A percentile compares a stretch with the other conserved stretches of the same genome.
phyloP scores from a whole-genome alignment of 2,888 invertebrate species.

The Octonoba sinensis region DNA sequence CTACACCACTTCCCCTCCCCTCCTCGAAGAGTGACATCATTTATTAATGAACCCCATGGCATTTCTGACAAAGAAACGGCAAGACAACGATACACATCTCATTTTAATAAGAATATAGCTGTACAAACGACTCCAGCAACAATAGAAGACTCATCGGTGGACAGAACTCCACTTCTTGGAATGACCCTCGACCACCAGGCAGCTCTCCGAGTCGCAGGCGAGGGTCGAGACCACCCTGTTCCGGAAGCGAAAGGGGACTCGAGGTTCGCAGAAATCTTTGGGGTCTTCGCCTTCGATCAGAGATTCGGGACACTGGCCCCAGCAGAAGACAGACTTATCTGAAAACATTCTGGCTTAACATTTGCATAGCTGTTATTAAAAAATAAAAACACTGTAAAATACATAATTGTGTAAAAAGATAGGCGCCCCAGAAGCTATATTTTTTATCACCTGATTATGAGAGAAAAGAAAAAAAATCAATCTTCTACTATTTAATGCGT shows the following conservation, averaged over 20 bases:
- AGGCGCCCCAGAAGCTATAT: background rate
- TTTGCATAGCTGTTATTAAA: background rate
- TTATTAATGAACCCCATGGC: too few relatives aligned
- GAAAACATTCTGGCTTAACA: background rate
- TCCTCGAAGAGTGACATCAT: too few relatives aligned
- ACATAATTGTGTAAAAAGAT: background rate
- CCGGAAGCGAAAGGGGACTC: constrained; percentile 1
- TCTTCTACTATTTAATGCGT: background rate
- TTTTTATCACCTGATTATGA: background rate
- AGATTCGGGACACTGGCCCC: constrained; percentile 47
- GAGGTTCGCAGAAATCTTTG: background rate
- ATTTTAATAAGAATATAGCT: too few relatives aligned
- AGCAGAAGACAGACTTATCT: constrained; percentile 37
- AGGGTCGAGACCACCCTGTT: background rate
- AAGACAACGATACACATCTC: too few relatives aligned
- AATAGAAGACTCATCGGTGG: too few relatives aligned
- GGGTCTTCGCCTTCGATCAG: constrained; percentile 11
- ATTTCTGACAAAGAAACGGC: too few relatives aligned
- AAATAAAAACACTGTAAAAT: background rate
- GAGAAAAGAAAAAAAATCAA: too few relatives aligned
- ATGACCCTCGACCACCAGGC: constrained; percentile 17
- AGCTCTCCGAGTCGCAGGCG: constrained; percentile 29
- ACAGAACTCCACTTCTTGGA: too few relatives aligned
- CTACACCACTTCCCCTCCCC: too few relatives aligned
- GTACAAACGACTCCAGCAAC: too few relatives aligned